Conservation (phyloP, 2,113 vertebrate genomes). For the Melanostigma gelatinosum region DNA sequence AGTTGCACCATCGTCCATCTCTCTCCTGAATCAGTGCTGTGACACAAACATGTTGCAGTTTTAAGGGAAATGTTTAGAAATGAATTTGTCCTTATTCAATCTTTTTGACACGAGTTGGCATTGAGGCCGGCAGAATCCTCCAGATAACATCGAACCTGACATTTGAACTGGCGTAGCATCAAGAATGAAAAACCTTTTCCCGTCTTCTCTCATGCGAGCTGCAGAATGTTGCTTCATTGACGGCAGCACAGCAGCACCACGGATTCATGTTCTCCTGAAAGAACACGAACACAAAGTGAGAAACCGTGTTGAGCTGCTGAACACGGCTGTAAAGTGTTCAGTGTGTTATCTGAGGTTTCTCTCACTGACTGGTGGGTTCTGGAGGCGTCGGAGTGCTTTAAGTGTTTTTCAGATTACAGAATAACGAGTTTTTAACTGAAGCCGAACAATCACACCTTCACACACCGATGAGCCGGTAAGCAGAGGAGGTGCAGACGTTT, state of each 20-base stretch:
- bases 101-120: background rate
- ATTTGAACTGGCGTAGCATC: background rate
- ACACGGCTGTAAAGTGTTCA: too few relatives aligned
- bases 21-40: background rate
- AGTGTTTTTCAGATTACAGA: too few relatives aligned
- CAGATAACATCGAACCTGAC: background rate
- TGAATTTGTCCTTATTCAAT: background rate
- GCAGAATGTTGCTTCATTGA: too few relatives aligned
- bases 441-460: background rate
- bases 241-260: background rate
- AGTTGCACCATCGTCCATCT: too few relatives aligned
- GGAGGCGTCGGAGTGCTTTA: too few relatives aligned
- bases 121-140: background rate
- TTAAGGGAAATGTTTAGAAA: background rate
- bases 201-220: background rate
- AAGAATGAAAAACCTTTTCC: background rate
- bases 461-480: background rate
- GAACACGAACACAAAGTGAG: too few relatives aligned
- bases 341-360: too few relatives aligned
- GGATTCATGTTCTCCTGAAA: too few relatives aligned
- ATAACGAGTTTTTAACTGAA: background rate
- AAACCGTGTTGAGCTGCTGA: too few relatives aligned
- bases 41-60: too few relatives aligned
- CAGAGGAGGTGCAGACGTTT: constrained; percentile 13
- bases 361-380: too few relatives aligned